Evolutionary conservation across 2,888 invertebrate species (phyloP).

Genomic region (Rhabditoides inermis): DNA sequence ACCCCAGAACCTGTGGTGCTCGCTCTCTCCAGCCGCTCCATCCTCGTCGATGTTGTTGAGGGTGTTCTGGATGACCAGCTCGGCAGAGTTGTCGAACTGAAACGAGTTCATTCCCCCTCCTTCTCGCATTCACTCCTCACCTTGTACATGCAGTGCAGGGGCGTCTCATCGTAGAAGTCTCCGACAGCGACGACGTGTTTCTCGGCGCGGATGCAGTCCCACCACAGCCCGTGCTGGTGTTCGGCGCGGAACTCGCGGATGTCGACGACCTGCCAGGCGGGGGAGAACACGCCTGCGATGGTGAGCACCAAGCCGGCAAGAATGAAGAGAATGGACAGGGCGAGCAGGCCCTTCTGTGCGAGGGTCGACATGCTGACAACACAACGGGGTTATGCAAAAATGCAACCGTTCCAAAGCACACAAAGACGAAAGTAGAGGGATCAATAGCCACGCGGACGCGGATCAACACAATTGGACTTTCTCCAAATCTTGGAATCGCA

Average conservation of each 20-base stretch:
- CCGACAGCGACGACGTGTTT: conserved; percentile 50
- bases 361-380: too few species aligned
- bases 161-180: conserved; percentile 50
- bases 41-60: conserved; percentile 49
- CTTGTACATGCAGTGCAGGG: conserved; percentile 51
- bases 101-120: background rate
- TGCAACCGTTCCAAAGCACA: too few species aligned
- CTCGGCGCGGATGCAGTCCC: conserved; percentile 50
- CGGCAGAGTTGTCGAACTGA: conserved; percentile 49
- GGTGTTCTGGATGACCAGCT: conserved; percentile 48
- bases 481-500: too few species aligned
- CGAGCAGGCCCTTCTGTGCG: conserved; percentile 41
- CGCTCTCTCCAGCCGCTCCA: conserved; percentile 50
- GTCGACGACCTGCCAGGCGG: conserved; percentile 50
- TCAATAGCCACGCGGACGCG: too few species aligned
- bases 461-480: too few species aligned
- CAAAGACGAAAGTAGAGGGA: too few species aligned
- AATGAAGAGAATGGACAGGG: conserved; percentile 44
- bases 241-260: conserved; percentile 50
- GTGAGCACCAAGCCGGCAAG: conserved; percentile 42
- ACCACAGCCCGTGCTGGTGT: conserved; percentile 51
- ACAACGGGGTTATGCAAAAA: too few species aligned
- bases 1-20: conserved; percentile 50
- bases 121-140: conserved; percentile 6
- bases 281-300: conserved; percentile 36